Evolutionary conservation across 2,888 invertebrate species (phyloP).

Genomic region (Tiliacea citrago): DNA sequence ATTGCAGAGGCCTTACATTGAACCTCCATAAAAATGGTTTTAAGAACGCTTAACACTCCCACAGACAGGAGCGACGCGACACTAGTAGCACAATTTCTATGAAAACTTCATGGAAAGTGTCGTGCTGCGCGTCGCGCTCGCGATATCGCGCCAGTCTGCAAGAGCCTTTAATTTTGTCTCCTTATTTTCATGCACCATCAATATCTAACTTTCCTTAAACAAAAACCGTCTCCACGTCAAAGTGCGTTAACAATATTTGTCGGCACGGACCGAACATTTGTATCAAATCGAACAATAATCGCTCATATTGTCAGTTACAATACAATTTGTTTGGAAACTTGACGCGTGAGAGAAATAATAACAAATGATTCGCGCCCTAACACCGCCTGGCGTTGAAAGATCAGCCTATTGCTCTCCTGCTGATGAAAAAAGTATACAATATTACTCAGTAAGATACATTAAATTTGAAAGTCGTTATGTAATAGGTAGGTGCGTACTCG

Average conservation of each 20-base stretch:
- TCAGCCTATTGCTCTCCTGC: conserved; percentile 88
- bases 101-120: no score
- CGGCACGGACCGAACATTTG: conserved; percentile 77
- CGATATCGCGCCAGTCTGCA: no score
- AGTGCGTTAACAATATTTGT: conserved; percentile 58
- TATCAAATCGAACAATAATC: conserved; percentile 89
- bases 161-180: not conserved
- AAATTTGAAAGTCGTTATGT: conserved; percentile 54
- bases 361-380: conserved; percentile 90
- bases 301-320: conserved; percentile 90
- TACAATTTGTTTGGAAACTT: conserved; percentile 90
- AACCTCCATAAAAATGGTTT: not conserved
- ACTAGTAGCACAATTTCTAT: no score
- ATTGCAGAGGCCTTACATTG: not conserved
- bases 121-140: no score
- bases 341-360: conserved; percentile 90
- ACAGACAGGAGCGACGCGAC: no score
- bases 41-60: not conserved
- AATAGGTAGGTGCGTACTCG: conserved; percentile 20
- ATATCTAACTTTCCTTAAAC: conserved; percentile 19
- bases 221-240: conserved; percentile 38
- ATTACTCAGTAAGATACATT: conserved; percentile 68
- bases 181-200: conserved; percentile 16
- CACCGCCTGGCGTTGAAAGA: conserved; percentile 90
- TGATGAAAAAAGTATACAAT: conserved; percentile 86